Conservation (phyloP, 1,140 invertebrate species). For the Stratiolaelaps scimitus region DNA sequence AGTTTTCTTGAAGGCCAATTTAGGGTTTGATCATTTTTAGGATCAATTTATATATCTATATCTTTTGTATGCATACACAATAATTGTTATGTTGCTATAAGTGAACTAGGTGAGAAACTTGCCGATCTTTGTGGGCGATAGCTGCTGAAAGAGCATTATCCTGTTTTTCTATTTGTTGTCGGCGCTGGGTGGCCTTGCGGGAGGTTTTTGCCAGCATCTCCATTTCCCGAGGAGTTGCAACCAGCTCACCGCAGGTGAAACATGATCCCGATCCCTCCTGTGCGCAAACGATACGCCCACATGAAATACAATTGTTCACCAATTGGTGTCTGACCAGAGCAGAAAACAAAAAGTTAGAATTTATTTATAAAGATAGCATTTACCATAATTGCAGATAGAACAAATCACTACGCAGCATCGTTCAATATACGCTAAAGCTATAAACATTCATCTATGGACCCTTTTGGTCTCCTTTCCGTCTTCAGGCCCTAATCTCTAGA, state of each 20-base stretch:
- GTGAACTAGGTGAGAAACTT: conserved; percentile 32
- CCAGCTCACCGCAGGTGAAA: conserved; percentile 72
- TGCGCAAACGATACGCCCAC: conserved; percentile 84
- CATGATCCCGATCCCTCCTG: conserved; percentile 95
- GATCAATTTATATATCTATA: no score
- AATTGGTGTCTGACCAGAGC: conserved; percentile 53
- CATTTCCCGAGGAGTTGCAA: conserved; percentile 47
- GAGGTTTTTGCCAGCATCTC: conserved; percentile 52
- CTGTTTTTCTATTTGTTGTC: conserved; percentile 35
- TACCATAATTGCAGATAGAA: no score
- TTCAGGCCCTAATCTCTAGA: no score
- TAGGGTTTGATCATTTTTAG: no score
- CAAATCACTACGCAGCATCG: no score
- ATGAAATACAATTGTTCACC: conserved; percentile 83
- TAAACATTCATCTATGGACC: no score
- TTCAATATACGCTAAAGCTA: no score
- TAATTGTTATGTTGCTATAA: background rate
- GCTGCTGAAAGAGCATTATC: conserved; percentile 50
- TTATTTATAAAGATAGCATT: no score
- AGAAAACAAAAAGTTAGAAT: background rate
- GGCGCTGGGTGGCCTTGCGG: conserved; percentile 55
- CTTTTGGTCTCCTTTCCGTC: no score
- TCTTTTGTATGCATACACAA: no score
- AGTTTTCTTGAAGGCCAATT: no score
- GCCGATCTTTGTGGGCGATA: conserved; percentile 59